Base-by-base conservation (phyloP, 2,888 invertebrate species). In the Caenorhabditis japonica region DNA sequence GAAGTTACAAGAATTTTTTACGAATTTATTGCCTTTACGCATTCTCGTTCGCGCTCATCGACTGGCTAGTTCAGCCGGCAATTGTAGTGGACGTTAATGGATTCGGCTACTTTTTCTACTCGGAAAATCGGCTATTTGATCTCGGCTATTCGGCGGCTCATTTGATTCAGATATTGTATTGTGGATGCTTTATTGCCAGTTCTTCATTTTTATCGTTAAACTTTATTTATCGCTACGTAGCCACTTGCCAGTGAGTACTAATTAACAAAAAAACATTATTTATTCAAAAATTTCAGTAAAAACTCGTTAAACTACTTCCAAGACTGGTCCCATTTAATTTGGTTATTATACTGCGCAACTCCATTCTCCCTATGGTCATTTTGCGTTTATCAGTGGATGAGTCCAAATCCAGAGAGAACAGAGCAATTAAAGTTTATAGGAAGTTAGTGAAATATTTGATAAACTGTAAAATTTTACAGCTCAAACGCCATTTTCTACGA, bases 171-270 rank as follows among this genome's bases (percentile, higher is more conserved):
- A 39, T 62, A 1, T 33, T 62, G 27, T 62, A 55, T 47, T 62
- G 62, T 10, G 62, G 62, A 0, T 62, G 62, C n/a, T 62, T 62
- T 27, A 53, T 62, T 10, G 62, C 62, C 23, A 62, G 62, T 15
- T 47, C 62, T 12, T 62, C 62, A 27, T 62, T 62, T 15, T 25
- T 62, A 3, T 55, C 53, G 1, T 25, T 62, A 5, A 62, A 62
- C 17, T 62, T 62, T n/a, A 62, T 62, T 13, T 62, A 55, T 39
- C 53, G 62, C 15, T 62, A 53, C 27, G 17, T 55, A 1, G 23
- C 47, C 8, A 30, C 25, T 43, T 55, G 49, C 55, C 41, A 38
- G 61, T 61, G 8, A 44, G 61, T 21, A n/a, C n/a, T n/a, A n/a
- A n/a, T n/a, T n/a, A n/a, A n/a, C n/a, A n/a, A n/a, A n/a, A 30